Conservation (phyloP, 2,888 invertebrate species). For the Machimus rusticus region DNA sequence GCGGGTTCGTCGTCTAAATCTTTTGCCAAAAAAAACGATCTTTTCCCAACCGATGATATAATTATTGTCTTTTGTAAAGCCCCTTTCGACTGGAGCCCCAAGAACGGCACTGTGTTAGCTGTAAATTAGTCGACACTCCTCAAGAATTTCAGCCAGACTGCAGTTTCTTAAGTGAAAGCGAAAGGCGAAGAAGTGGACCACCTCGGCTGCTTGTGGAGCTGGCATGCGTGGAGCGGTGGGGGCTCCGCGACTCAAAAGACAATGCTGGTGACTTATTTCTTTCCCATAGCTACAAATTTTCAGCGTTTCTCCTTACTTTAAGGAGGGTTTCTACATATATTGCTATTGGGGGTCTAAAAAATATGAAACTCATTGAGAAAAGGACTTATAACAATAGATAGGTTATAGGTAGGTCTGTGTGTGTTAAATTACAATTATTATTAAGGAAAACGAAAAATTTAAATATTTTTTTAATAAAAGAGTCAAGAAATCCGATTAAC, state of each 20-base stretch:
- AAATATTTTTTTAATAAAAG: too few species aligned
- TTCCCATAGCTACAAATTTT: not conserved
- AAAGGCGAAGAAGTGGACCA: not conserved
- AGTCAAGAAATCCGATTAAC: too few species aligned
- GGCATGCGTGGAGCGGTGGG: not conserved
- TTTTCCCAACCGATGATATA: not conserved
- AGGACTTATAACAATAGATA: too few species aligned
- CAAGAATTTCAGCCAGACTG: not conserved
- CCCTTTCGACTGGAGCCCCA: not conserved
- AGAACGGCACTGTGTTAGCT: not conserved
- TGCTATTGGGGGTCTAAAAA: too few species aligned
- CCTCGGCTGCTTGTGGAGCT: not conserved
- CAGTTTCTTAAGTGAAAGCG: not conserved
- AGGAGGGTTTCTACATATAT: not conserved
- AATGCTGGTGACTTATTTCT: not conserved
- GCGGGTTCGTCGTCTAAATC: not conserved
- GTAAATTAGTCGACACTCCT: not conserved
- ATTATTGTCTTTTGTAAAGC: not conserved
- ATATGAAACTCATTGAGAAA: too few species aligned
- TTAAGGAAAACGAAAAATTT: too few species aligned
- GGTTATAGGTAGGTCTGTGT: too few species aligned
- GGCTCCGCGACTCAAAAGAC: not conserved
- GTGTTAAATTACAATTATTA: too few species aligned
- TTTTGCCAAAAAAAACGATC: not conserved
- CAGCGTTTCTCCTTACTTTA: not conserved